Percentiles rank a stretch among this genome's conserved stretches.
Evolutionary conservation across 2,113 vertebrate genomes (phyloP).

Genomic region (Entomyzon cyanotis): DNA sequence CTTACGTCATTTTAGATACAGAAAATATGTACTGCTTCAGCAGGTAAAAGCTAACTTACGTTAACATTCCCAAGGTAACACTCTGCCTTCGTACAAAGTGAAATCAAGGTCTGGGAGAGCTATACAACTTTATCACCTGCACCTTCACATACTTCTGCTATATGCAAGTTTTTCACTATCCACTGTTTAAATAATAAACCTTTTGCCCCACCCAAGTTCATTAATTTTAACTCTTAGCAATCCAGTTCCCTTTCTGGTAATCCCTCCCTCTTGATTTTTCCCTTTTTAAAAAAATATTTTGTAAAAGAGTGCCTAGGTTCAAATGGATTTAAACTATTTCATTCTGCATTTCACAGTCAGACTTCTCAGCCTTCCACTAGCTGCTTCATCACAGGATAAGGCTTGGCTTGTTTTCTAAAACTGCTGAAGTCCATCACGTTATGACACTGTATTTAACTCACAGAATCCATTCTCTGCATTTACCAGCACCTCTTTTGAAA

Average conservation of each 20-base stretch:
- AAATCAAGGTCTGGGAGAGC: background rate
- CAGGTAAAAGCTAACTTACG: background rate
- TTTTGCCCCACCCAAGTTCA: background rate
- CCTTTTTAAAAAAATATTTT: background rate
- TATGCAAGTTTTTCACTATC: background rate
- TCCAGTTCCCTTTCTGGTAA: background rate
- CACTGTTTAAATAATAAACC: conserved; percentile 32
- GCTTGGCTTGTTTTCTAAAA: background rate
- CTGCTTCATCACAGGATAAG: background rate
- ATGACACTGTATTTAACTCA: background rate
- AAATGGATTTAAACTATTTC: background rate
- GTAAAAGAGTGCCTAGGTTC: background rate
- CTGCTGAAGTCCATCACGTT: background rate
- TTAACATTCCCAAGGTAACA: background rate
- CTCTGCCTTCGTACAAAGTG: background rate
- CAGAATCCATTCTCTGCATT: background rate
- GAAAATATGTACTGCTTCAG: background rate
- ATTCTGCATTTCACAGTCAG: background rate
- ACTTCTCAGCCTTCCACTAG: background rate
- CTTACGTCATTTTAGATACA: background rate
- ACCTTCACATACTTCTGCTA: background rate
- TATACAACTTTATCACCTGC: background rate
- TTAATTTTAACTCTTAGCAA: background rate
- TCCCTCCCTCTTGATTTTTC: background rate
- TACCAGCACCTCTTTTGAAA: background rate